Evolutionary conservation across 2,113 vertebrate species (phyloP), one percentile per base, ranked within the genome.

Genomic region (Fulica atra): DNA sequence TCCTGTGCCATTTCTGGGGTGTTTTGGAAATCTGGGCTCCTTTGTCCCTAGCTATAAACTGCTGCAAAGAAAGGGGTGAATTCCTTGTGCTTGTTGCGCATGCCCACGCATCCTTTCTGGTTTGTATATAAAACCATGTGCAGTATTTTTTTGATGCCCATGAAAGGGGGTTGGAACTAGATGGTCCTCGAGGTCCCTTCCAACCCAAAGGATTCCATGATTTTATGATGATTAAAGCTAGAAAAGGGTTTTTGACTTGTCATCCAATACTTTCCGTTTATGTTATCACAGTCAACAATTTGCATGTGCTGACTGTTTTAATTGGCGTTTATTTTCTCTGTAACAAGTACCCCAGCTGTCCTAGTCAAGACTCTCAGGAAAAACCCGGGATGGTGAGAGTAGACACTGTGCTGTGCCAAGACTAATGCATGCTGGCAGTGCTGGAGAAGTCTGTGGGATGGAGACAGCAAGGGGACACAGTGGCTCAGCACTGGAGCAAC

Each of bases 281-380:
- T 25, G 19, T 76, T 71, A 19, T 16, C 4, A 1, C 0, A 0
- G 19, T 59, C 46, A 79, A 29, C 16, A 36, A 7, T 63, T 36
- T 40, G 33, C 65, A 38, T 53, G n/a, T 44, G 46, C 26, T 17
- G 51, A 10, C 40, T 7, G 4, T 57, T 79, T 90, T 57, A 53
- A 20, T 33, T 60, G 69, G 16, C 17, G 9, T 86, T 74, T 80
- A 28, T 64, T 59, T 64, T 60, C 63, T 86, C 19, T 72, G 28
- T 46, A 77, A 24, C 28, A 54, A 5, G 9, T 35, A 4, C 20
- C 28, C 21, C 2, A 10, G 35, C 48, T 90, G 21, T 46, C 21
- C 79, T 21, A 40, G 28, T n/a, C 56, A 38, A 69, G 40, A n/a
- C 23, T 74, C 26, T 68, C 3, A 1, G 48, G 48, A 65, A 44